These are phyloP conservation scores for Dryobotodes eremita DNA, from an alignment of 2,888 invertebrate genomes.

Conservation along the genomic window DNA sequence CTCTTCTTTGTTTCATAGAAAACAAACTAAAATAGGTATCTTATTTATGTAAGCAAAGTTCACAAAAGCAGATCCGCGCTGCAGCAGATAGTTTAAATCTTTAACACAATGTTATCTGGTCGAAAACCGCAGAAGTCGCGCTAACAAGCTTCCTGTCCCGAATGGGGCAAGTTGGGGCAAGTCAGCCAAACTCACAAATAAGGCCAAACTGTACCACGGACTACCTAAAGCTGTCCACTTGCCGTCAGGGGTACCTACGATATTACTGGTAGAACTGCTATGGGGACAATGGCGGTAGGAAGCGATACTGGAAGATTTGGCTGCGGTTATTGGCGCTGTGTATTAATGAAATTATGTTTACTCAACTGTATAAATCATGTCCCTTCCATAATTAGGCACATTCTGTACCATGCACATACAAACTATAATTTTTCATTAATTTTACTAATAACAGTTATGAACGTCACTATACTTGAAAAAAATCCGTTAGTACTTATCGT, in stretches of 20 bases:
- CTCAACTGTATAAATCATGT: neutral
- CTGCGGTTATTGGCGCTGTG: neutral
- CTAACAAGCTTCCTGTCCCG: slow-evolving; percentile 84
- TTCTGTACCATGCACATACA: neutral
- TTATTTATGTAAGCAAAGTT: slow-evolving; percentile 48
- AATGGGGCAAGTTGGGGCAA: slow-evolving; percentile 80
- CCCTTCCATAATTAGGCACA: neutral
- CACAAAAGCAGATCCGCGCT: slow-evolving; percentile 46
- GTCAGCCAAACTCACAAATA: slow-evolving; percentile 80
- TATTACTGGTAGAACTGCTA: slow-evolving; percentile 28
- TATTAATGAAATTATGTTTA: neutral
- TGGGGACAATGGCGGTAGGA: slow-evolving; percentile 32
- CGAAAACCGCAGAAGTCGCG: slow-evolving; percentile 83
- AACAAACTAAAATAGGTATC: slow-evolving; percentile 12
- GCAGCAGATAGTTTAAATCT: slow-evolving; percentile 79
- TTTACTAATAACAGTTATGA: neutral
- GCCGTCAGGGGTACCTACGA: slow-evolving; percentile 42
- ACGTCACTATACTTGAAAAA: neutral
- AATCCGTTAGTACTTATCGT: neutral
- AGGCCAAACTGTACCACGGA: slow-evolving; percentile 70
- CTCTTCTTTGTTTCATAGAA: slow-evolving; percentile 25
- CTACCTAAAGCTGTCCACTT: slow-evolving; percentile 75
- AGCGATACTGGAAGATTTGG: slow-evolving; percentile 13
- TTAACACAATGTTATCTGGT: slow-evolving; percentile 84
- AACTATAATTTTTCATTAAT: neutral